phyloP scores from a whole-genome alignment of 2,888 invertebrate genomes.

The Cataglyphis cursor region DNA sequence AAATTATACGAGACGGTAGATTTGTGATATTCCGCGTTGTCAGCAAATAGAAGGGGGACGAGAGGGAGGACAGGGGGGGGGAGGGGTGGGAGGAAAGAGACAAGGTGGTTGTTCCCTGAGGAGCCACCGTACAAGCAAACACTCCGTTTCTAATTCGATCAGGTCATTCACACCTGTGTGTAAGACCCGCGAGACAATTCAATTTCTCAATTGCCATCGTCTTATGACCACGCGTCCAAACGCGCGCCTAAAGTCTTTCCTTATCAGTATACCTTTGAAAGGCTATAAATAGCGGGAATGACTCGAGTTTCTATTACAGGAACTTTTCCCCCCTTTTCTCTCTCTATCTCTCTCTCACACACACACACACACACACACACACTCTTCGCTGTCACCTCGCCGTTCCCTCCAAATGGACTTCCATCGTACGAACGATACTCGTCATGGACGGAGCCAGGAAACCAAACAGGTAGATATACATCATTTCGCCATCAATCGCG shows the following conservation, averaged over 20 bases:
- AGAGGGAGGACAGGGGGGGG: neutral
- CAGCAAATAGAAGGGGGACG: neutral
- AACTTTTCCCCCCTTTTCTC: conserved; percentile 25
- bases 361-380: no score
- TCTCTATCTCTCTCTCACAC: no score
- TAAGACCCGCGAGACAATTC: neutral
- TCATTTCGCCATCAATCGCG: conserved; percentile 25
- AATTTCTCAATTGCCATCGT: conserved; percentile 2
- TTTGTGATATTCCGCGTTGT: neutral
- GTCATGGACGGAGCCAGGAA: conserved; percentile 37
- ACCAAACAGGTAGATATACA: conserved; percentile 49
- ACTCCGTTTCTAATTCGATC: conserved; percentile 22
- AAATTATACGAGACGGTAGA: conserved; percentile 25
- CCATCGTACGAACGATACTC: neutral
- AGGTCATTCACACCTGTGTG: conserved; percentile 46
- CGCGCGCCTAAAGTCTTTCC: conserved; percentile 21
- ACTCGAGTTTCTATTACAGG: conserved; percentile 54
- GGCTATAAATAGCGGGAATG: conserved; percentile 47
- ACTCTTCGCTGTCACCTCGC: neutral
- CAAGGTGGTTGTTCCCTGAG: conserved; percentile 31
- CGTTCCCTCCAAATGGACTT: conserved; percentile 1
- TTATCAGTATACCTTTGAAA: conserved; percentile 45
- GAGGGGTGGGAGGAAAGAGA: neutral
- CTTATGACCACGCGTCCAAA: conserved; percentile 3
- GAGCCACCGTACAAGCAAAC: neutral